phyloP scores from a whole-genome alignment of 1,140 invertebrate species.

The Vanessa tameamea region DNA sequence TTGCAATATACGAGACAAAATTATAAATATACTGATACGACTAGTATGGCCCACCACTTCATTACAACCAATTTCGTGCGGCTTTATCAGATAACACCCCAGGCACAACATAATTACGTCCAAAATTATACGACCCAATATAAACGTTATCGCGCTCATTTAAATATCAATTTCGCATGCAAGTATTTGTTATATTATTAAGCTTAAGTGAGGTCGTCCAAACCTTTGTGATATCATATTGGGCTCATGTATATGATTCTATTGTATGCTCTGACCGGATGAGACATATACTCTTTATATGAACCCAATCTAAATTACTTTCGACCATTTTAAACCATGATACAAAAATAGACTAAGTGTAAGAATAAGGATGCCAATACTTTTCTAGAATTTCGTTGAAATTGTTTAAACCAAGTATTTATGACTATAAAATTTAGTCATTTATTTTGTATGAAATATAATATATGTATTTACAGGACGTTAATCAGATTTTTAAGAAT shows the following conservation, averaged over 20 bases:
- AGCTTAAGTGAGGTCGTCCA: constrained; percentile 27
- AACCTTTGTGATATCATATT: constrained; percentile 28
- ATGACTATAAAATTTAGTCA: no score
- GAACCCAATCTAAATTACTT: constrained; percentile 25
- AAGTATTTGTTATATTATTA: constrained; percentile 12
- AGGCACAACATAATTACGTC: constrained; percentile 19
- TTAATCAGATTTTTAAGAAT: no score
- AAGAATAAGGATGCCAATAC: not conserved
- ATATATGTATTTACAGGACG: no score
- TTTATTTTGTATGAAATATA: no score
- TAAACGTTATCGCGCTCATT: constrained; percentile 7
- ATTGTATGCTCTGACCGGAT: constrained; percentile 18
- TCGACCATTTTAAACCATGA: constrained; percentile 11
- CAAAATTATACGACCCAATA: constrained; percentile 5
- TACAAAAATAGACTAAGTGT: not conserved
- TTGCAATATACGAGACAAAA: not conserved
- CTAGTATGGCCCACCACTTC: not conserved
- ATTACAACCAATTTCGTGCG: constrained; percentile 12
- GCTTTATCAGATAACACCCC: constrained; percentile 25
- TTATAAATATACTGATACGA: not conserved
- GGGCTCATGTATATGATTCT: constrained; percentile 1
- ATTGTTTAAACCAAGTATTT: not conserved
- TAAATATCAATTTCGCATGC: constrained; percentile 22
- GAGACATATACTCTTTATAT: constrained; percentile 5
- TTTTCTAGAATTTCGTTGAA: not conserved